These are phyloP conservation scores for Muntiacus reevesi DNA, from an alignment of 2,113 vertebrate species.

Conservation along the genomic window DNA sequence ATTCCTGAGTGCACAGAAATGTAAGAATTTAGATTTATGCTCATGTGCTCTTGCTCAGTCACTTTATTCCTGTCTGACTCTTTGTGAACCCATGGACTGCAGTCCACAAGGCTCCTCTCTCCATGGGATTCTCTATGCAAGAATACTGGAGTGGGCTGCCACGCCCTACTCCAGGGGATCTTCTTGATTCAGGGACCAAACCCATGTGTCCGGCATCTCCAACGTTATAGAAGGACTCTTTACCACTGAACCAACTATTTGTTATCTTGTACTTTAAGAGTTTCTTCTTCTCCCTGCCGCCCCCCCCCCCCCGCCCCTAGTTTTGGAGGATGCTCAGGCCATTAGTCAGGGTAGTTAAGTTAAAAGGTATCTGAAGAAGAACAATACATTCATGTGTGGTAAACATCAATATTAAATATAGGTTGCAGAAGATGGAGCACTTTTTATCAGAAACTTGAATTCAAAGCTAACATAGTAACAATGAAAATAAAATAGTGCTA, in stretches of 20 bases:
- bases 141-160: not conserved
- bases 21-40: not conserved
- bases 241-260: not conserved
- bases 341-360: not conserved
- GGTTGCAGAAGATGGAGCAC: not conserved
- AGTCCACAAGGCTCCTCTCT: not conserved
- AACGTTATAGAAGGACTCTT: not conserved
- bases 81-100: not conserved
- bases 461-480: constrained; percentile 23
- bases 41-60: not conserved
- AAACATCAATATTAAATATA: constrained; percentile 41
- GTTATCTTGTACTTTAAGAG: not conserved
- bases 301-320: accelerated
- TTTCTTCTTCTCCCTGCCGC: not conserved
- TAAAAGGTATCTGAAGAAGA: not conserved
- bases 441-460: constrained; percentile 27
- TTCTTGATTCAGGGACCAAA: not conserved
- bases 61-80: not conserved
- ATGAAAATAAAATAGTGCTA: constrained; percentile 34
- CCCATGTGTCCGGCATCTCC: not conserved
- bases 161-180: not conserved
- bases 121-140: not conserved
- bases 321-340: not conserved
- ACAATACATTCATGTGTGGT: not conserved
- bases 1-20: constrained; percentile 12